A percentile compares a stretch with the other conserved stretches of the same genome.
These are phyloP conservation scores for Myzus persicae DNA, from an alignment of 1,140 invertebrate species.

Conservation along the genomic window DNA sequence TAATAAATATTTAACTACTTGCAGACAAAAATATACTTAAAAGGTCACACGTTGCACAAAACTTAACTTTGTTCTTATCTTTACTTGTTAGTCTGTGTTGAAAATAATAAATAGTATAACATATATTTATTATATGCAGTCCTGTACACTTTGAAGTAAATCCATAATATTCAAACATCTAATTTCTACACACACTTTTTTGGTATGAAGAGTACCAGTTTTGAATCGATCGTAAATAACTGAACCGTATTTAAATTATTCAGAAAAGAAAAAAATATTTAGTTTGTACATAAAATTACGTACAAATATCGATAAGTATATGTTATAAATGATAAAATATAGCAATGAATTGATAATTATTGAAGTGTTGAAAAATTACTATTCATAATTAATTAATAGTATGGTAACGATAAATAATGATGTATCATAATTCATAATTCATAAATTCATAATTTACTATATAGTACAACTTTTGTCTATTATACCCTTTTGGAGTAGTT, in stretches of 20 bases:
- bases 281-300: background rate
- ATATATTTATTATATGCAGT: background rate
- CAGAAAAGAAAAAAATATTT: no score
- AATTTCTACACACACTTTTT: background rate
- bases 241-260: background rate
- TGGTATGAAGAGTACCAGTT: no score
- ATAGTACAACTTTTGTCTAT: no score
- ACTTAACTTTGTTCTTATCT: background rate
- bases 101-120: background rate
- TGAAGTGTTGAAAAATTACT: no score
- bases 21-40: background rate
- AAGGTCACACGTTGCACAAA: background rate
- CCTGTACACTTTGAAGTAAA: background rate
- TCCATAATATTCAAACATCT: background rate
- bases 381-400: no score
- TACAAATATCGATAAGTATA: background rate
- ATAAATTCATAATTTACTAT: no score
- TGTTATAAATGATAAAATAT: background rate
- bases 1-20: background rate
- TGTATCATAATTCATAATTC: no score
- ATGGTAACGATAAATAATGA: no score
- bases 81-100: background rate
- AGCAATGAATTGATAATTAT: no score
- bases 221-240: background rate
- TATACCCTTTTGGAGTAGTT: no score